These are phyloP conservation scores for Nasonia vitripennis DNA, from an alignment of 1,140 invertebrate genomes.

Conservation along the genomic window DNA sequence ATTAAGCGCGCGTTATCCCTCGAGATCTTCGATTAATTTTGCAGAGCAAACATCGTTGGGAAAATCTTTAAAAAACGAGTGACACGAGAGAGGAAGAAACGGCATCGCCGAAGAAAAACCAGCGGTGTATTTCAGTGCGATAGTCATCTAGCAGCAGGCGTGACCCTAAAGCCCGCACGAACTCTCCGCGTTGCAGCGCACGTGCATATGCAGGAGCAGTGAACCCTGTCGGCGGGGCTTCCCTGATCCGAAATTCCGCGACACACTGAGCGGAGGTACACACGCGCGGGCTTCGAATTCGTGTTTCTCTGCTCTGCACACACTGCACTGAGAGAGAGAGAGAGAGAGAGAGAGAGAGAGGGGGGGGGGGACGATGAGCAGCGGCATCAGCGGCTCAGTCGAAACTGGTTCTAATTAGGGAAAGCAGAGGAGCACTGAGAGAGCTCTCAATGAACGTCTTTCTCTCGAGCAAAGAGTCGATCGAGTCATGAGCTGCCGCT, in stretches of 20 bases:
- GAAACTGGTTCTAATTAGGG: slow-evolving; percentile 41
- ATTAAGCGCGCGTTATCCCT: background rate
- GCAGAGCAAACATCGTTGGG: too few species aligned
- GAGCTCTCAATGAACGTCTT: slow-evolving; percentile 18
- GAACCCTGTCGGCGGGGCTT: slow-evolving; percentile 7
- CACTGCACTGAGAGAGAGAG: background rate
- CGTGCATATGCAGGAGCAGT: background rate
- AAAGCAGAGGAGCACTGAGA: slow-evolving; percentile 8
- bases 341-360: background rate
- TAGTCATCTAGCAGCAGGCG: slow-evolving; percentile 29
- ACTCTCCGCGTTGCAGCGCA: background rate
- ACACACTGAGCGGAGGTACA: background rate
- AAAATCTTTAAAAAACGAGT: background rate
- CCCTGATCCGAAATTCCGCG: background rate
- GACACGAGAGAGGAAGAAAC: background rate
- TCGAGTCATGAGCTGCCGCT: slow-evolving; percentile 3
- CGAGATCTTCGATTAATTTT: background rate
- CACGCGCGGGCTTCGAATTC: background rate
- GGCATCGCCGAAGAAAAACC: slow-evolving; percentile 22
- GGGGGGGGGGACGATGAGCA: background rate
- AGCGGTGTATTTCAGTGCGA: slow-evolving; percentile 31
- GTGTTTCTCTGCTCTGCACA: background rate
- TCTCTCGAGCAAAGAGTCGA: background rate
- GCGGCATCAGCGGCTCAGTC: background rate
- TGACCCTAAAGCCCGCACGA: background rate